Evolutionary conservation across 2,888 invertebrate genomes (phyloP).

Genomic region (Nomada ruficornis): DNA sequence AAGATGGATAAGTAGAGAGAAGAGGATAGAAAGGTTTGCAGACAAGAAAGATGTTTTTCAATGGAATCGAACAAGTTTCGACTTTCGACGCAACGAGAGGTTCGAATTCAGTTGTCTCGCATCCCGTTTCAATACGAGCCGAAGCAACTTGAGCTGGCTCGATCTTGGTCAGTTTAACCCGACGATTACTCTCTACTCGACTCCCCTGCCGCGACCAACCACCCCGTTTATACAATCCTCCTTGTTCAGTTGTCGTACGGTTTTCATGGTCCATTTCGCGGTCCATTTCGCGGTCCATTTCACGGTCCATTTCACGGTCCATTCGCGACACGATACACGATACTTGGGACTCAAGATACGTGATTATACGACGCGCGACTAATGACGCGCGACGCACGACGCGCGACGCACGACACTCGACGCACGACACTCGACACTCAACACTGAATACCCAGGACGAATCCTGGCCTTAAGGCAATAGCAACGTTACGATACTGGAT

Average conservation of each 20-base stretch:
- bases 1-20: no score
- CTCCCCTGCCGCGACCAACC: not conserved
- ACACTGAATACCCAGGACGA: constrained; percentile 53
- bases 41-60: no score
- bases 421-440: constrained; percentile 48
- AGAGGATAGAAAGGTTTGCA: no score
- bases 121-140: no score
- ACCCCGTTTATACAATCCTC: not conserved
- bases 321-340: constrained; percentile 31
- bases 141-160: no score
- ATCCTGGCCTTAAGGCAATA: constrained; percentile 27
- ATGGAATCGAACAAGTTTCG: not conserved
- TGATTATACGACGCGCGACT: constrained; percentile 6
- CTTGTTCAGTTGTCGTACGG: not conserved
- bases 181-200: no score
- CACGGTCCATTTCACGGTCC: not conserved
- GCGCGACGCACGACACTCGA: constrained; percentile 34
- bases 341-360: constrained; percentile 20
- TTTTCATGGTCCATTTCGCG: constrained; percentile 6
- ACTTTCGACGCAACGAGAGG: no score
- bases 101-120: no score
- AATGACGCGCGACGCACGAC: constrained; percentile 38
- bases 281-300: constrained; percentile 20
- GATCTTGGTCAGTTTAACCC: no score
- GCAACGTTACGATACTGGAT: constrained; percentile 14